Conservation (phyloP, 2,888 invertebrate genomes). For the Eristalis pertinax region DNA sequence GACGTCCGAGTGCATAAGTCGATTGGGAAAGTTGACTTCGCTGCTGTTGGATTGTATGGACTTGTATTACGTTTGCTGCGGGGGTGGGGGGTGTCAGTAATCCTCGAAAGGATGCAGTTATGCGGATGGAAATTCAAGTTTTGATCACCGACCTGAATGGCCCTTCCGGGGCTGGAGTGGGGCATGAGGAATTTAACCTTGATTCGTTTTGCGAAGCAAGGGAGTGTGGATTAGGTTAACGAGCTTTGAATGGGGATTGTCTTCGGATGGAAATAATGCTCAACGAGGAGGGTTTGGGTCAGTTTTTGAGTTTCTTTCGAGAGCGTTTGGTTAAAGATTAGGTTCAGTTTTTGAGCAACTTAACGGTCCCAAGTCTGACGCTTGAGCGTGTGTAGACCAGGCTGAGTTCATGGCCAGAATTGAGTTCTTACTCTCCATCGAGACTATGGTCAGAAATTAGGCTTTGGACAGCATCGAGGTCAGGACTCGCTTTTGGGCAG, state of each 20-base stretch:
- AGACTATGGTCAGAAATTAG: background rate
- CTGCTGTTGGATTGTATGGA: background rate
- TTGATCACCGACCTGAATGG: background rate
- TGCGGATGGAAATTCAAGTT: background rate
- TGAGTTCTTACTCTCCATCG: background rate
- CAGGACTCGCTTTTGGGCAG: background rate
- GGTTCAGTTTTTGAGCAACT: too few species aligned
- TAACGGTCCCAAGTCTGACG: background rate
- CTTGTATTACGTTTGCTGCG: background rate
- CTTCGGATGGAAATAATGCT: background rate
- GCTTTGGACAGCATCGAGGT: background rate
- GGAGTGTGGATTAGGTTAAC: background rate
- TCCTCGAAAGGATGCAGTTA: background rate
- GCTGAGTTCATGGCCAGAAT: too few species aligned
- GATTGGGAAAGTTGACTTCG: constrained; percentile 3
- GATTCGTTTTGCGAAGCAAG: background rate
- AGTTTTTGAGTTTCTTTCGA: background rate
- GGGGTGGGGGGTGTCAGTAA: background rate
- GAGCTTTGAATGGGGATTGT: background rate
- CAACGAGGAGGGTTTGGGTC: background rate
- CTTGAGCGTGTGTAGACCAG: too few species aligned
- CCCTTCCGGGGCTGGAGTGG: background rate
- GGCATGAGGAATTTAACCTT: background rate
- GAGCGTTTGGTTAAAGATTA: background rate
- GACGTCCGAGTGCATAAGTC: constrained; percentile 11